Conservation (phyloP, 2,888 invertebrate species). For the Chrysolina americana region DNA sequence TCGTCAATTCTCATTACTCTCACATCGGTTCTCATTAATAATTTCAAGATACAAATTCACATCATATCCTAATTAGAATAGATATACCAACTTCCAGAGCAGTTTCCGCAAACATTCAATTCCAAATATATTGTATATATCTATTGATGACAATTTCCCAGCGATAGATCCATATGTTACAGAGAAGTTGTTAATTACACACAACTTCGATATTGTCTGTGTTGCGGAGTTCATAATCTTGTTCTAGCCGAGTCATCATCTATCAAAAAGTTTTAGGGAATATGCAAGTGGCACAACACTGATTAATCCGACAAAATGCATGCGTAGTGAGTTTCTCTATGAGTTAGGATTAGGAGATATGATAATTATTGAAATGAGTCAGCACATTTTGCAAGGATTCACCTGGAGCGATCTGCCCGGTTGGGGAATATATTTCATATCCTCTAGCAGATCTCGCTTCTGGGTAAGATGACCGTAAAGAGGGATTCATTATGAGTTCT, state of each 20-base stretch:
- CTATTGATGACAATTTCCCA: background rate
- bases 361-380: too few species aligned
- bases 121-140: too few species aligned
- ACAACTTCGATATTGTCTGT: constrained; percentile 7
- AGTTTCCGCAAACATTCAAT: background rate
- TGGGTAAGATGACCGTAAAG: too few species aligned
- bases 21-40: too few species aligned
- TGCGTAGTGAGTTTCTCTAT: background rate
- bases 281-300: background rate
- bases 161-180: background rate
- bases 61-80: background rate
- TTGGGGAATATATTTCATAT: too few species aligned
- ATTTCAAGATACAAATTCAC: too few species aligned
- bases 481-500: too few species aligned
- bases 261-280: background rate
- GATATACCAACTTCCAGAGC: background rate
- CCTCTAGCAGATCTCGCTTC: too few species aligned
- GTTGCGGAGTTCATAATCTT: background rate
- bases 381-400: too few species aligned
- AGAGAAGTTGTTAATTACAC: background rate
- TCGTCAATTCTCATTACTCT: too few species aligned
- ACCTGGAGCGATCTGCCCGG: too few species aligned
- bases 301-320: background rate
- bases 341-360: background rate
- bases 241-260: background rate